phyloP scores from a whole-genome alignment of 2,113 vertebrate genomes.

The Pelobates fuscus region DNA sequence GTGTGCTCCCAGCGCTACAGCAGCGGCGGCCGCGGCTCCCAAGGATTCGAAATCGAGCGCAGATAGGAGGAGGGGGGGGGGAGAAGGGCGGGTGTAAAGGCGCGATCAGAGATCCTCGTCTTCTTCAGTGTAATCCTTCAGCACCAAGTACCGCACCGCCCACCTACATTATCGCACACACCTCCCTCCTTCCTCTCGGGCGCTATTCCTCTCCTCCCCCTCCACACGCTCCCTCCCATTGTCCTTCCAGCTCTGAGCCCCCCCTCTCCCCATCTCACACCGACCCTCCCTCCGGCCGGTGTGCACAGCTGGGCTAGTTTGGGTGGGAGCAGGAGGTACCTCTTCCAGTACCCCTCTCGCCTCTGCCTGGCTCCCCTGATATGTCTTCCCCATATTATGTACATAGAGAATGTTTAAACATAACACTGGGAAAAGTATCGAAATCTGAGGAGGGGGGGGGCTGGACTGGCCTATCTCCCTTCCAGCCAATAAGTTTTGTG shows the following conservation, averaged over 20 bases:
- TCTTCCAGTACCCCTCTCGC: background rate
- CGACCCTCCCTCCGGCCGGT: slow-evolving; percentile 4
- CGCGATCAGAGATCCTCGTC: slow-evolving; percentile 40
- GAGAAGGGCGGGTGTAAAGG: slow-evolving; percentile 25
- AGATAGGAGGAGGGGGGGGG: slow-evolving; percentile 48
- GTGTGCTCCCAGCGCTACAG: slow-evolving; percentile 27
- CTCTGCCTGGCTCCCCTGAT: background rate
- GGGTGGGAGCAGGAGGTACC: background rate
- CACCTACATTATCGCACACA: slow-evolving; percentile 45
- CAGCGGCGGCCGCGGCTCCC: slow-evolving; percentile 44
- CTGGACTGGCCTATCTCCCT: background rate
- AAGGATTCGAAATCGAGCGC: slow-evolving; percentile 60
- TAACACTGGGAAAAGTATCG: background rate
- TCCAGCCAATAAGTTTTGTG: background rate
- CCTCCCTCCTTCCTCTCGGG: slow-evolving; percentile 40
- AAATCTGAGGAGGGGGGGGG: background rate
- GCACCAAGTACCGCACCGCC: slow-evolving; percentile 45
- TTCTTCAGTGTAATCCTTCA: slow-evolving; percentile 48
- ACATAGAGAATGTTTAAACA: no score
- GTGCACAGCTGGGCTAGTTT: background rate
- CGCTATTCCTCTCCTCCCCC: slow-evolving; percentile 32
- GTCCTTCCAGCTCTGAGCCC: slow-evolving; percentile 35
- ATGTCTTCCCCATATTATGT: no score
- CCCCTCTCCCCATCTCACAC: background rate
- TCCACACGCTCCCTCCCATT: slow-evolving; percentile 37